phyloP scores from a whole-genome alignment of 1,140 invertebrate species.

The Drosophila takahashii region DNA sequence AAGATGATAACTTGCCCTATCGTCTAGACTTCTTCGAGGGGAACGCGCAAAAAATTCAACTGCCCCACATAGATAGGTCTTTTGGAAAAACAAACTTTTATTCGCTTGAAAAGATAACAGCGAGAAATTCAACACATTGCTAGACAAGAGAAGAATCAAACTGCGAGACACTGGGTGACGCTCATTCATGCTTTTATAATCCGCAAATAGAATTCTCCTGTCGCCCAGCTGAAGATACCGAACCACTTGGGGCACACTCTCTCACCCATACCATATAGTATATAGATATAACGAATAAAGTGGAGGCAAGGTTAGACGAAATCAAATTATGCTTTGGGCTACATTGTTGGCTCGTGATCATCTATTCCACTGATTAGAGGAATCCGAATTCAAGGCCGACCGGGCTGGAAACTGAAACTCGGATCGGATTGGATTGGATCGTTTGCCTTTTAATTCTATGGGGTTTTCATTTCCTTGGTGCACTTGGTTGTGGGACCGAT shows the following conservation, averaged over 20 bases:
- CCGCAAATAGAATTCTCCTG: constrained; percentile 41
- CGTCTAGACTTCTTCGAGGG: constrained; percentile 8
- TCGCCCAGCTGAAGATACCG: constrained; percentile 20
- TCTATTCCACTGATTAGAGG: constrained; percentile 35
- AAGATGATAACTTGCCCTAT: neutral
- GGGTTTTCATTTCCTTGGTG: constrained; percentile 21
- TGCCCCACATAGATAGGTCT: constrained; percentile 32
- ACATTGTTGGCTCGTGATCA: constrained; percentile 31
- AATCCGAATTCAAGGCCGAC: constrained; percentile 27
- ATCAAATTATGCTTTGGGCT: constrained; percentile 52
- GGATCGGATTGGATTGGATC: constrained; percentile 3
- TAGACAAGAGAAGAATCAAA: constrained; percentile 14
- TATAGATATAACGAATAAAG: constrained; percentile 37
- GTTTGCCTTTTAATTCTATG: constrained; percentile 6
- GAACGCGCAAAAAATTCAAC: constrained; percentile 18
- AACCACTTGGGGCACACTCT: constrained; percentile 4
- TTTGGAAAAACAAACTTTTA: constrained; percentile 34
- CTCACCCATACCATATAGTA: neutral
- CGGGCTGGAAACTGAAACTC: constrained; percentile 12
- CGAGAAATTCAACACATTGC: neutral
- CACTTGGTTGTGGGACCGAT: constrained; percentile 20
- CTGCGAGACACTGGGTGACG: constrained; percentile 15
- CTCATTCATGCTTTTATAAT: constrained; percentile 50
- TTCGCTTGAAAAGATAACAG: constrained; percentile 26
- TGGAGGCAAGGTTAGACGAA: constrained; percentile 50